Evolutionary conservation across 2,113 vertebrate species (phyloP).

Genomic region (Aptenodytes forsteri): DNA sequence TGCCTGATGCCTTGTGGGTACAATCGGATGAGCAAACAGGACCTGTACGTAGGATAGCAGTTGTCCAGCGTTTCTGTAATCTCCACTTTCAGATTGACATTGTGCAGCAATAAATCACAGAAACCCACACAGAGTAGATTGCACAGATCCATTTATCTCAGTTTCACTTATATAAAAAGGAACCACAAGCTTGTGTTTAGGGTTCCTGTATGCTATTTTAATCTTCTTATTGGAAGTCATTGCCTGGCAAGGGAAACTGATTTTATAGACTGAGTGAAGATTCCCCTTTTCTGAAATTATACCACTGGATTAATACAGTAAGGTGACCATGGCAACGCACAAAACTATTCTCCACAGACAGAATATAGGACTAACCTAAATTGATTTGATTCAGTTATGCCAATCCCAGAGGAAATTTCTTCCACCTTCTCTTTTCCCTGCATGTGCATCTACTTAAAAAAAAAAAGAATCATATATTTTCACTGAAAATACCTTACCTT

Average conservation of each 20-base stretch:
- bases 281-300: slow-evolving; percentile 33
- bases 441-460: neutral
- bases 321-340: slow-evolving; percentile 23
- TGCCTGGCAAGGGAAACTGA: neutral
- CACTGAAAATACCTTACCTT: neutral
- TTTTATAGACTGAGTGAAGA: slow-evolving; percentile 26
- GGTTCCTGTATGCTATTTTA: neutral
- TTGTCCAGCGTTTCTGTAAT: neutral
- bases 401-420: slow-evolving; percentile 39
- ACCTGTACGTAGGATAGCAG: neutral
- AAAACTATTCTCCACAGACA: neutral
- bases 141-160: neutral
- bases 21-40: neutral
- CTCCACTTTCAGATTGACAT: neutral
- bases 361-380: slow-evolving; percentile 19
- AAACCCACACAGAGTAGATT: neutral
- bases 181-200: neutral
- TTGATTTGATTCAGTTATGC: slow-evolving; percentile 29
- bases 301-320: neutral
- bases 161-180: neutral
- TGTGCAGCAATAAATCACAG: neutral
- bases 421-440: neutral
- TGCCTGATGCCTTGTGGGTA: fast-evolving
- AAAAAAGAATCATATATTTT: neutral
- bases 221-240: neutral